These are phyloP conservation scores for Plectrocnemia conspersa DNA, from an alignment of 1,140 invertebrate species.

Conservation along the genomic window DNA sequence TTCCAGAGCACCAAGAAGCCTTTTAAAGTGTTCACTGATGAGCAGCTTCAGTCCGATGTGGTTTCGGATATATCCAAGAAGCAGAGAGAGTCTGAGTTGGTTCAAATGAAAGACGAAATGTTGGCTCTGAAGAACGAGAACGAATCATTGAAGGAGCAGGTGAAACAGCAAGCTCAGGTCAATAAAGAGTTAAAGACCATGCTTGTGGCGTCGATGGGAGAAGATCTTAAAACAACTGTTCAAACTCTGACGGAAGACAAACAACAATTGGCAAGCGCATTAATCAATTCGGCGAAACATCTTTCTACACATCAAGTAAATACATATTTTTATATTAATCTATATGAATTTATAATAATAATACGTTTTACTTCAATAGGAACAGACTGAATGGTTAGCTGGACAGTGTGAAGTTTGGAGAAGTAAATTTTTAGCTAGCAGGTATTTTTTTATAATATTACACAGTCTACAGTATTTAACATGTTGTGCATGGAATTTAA, in stretches of 20 bases:
- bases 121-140: slow-evolving; percentile 41
- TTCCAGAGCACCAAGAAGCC: slow-evolving; percentile 44
- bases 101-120: slow-evolving; percentile 44
- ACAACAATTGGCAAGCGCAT: slow-evolving; percentile 75
- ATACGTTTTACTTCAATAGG: slow-evolving; percentile 43
- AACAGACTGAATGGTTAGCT: slow-evolving; percentile 86
- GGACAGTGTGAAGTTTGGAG: slow-evolving; percentile 94
- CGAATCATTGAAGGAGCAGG: slow-evolving; percentile 46
- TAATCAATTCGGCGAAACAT: slow-evolving; percentile 79
- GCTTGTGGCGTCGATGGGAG: slow-evolving; percentile 87
- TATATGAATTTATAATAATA: background rate
- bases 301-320: slow-evolving; percentile 71
- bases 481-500: background rate
- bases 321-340: background rate
- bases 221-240: slow-evolving; percentile 84
- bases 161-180: slow-evolving; percentile 51
- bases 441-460: slow-evolving; percentile 53
- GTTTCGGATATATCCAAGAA: slow-evolving; percentile 29
- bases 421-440: slow-evolving; percentile 91
- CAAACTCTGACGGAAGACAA: slow-evolving; percentile 88
- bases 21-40: slow-evolving; percentile 53
- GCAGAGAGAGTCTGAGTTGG: slow-evolving; percentile 37
- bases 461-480: too few relatives aligned
- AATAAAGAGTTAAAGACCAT: slow-evolving; percentile 91
- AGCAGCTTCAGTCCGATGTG: slow-evolving; percentile 29